Evolutionary conservation across 2,113 vertebrate species (phyloP).

Genomic region (Mesembrinibis cayennensis): DNA sequence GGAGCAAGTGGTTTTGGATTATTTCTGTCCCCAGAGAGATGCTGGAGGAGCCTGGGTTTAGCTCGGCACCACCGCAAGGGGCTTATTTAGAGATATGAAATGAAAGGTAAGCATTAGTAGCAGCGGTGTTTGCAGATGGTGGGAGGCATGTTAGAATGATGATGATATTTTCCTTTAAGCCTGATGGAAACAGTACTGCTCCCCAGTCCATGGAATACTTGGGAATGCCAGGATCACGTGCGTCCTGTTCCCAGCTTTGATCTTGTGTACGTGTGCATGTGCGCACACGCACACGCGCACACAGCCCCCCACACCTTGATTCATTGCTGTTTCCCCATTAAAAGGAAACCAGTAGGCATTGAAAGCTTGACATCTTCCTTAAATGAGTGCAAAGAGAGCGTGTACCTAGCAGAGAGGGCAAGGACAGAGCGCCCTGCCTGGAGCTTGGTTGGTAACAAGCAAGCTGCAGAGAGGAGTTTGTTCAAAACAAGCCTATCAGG

Average conservation of each 20-base stretch:
- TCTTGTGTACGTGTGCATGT: rapidly evolving
- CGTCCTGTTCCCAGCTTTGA: background rate
- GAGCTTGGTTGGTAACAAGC: background rate
- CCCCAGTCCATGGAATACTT: background rate
- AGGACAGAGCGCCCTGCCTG: background rate
- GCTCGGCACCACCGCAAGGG: background rate
- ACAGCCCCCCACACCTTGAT: no score
- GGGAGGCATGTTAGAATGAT: background rate
- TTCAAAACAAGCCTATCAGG: background rate
- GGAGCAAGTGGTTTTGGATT: background rate
- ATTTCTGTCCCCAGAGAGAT: background rate
- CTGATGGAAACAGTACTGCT: background rate
- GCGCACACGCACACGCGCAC: rapidly evolving
- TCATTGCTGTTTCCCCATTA: background rate
- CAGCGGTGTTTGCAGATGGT: background rate
- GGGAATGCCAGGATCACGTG: background rate
- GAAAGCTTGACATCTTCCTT: background rate
- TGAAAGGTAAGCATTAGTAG: background rate
- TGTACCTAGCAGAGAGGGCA: background rate
- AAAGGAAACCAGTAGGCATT: background rate
- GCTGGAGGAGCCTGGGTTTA: background rate
- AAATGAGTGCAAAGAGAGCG: background rate
- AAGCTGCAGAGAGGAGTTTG: background rate
- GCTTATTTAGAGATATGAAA: background rate
- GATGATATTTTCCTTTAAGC: background rate